Percentiles rank a stretch among this genome's conserved stretches.
phyloP scores from a whole-genome alignment of 1,140 invertebrate species.

The Babylonia areolata region DNA sequence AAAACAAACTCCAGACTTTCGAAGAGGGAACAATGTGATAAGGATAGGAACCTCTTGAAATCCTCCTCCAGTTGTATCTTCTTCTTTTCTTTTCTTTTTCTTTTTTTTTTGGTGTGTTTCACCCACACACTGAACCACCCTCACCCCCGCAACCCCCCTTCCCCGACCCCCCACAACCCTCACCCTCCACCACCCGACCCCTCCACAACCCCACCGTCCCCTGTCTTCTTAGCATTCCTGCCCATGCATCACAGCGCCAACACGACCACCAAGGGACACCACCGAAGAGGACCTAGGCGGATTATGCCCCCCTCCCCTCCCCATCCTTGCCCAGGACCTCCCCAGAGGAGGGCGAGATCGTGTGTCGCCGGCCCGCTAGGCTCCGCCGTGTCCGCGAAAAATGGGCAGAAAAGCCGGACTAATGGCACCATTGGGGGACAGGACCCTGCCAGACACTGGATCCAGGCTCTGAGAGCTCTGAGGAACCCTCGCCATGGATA shows the following conservation, averaged over 20 bases:
- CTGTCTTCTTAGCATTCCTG: constrained; percentile 19
- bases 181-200: background rate
- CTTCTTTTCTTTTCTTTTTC: too few species aligned
- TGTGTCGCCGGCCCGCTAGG: background rate
- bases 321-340: constrained; percentile 9
- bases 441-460: too few species aligned
- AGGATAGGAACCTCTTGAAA: too few species aligned
- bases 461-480: background rate
- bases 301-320: constrained; percentile 20
- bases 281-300: constrained; percentile 28
- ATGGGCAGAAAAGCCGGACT: constrained; percentile 16
- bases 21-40: too few species aligned
- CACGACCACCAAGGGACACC: constrained; percentile 18
- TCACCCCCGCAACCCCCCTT: background rate
- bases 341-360: constrained; percentile 11
- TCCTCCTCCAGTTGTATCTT: too few species aligned
- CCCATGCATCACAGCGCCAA: constrained; percentile 13
- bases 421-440: constrained; percentile 6
- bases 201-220: background rate
- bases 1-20: too few species aligned
- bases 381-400: constrained; percentile 18
- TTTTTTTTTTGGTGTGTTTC: too few species aligned
- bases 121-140: background rate
- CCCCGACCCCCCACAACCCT: background rate
- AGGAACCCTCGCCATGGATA: too few species aligned